Conservation (phyloP, 2,113 vertebrate genomes). For the Clarias macrocephalus region DNA sequence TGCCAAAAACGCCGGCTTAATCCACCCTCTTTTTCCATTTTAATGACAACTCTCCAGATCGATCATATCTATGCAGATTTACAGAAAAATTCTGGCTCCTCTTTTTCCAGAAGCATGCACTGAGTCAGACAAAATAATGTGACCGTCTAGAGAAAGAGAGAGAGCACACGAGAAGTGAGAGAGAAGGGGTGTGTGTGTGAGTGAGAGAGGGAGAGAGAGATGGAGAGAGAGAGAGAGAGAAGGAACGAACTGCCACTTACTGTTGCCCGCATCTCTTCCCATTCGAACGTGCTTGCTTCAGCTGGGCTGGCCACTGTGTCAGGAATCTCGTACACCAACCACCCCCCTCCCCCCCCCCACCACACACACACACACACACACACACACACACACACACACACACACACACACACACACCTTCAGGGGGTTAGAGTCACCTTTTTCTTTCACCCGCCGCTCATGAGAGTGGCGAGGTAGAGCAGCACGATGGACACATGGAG, state of each 20-base stretch:
- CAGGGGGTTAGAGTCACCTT: slow-evolving; percentile 66
- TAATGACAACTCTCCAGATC: slow-evolving; percentile 39
- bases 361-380: slow-evolving; percentile 21
- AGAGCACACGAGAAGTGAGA: no score
- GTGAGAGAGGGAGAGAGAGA: not conserved
- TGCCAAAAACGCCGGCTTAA: slow-evolving; percentile 18
- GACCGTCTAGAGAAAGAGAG: not conserved
- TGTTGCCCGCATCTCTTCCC: slow-evolving; percentile 86
- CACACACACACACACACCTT: slow-evolving; percentile 42
- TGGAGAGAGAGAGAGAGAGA: slow-evolving; percentile 31
- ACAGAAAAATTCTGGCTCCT: not conserved
- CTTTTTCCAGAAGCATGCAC: slow-evolving; percentile 13
- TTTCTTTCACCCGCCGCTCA: slow-evolving; percentile 62
- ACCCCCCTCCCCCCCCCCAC: not conserved
- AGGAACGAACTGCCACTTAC: slow-evolving; percentile 79
- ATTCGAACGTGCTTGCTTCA: slow-evolving; percentile 73
- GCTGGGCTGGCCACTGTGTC: slow-evolving; percentile 67
- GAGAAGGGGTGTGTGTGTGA: not conserved
- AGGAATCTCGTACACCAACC: slow-evolving; percentile 41
- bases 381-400: slow-evolving; percentile 27
- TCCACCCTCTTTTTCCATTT: not conserved
- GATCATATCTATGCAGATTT: not conserved
- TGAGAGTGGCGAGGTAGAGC: slow-evolving; percentile 63
- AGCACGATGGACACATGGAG: slow-evolving; percentile 60
- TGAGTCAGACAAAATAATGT: not conserved